Evolutionary conservation across 1,140 invertebrate genomes (phyloP), one percentile per base, ranked within the genome.

Genomic region (honey bee (Apis mellifera)): DNA sequence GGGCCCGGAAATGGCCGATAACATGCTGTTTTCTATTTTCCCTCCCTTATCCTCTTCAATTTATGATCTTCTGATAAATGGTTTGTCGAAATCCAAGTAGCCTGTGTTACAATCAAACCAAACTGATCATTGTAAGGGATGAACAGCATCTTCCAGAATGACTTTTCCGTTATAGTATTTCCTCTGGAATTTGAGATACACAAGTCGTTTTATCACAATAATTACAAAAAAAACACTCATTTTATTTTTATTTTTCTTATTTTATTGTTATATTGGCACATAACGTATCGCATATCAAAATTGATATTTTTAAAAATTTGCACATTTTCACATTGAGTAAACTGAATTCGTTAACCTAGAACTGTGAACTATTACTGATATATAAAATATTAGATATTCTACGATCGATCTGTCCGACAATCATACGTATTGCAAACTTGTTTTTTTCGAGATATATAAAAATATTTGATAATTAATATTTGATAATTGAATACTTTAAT

Each of bases 1-100:
- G 84, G 89, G 85, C 85, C 62, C 86, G 89, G 89, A 90, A 90
- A 82, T 73, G 75, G 62, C 86, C 73, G 88, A 89, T 90, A 90
- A 83, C 69, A 68, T 66, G 78, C 78, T 85, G 74, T 81, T 85
- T 77, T 87, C 83, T 80, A 83, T 87, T 85, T 71, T 87, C 84
- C 68, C 62, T 78, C 65, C 64, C 62, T 74, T 55, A 75, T 76
- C 66, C 64, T 42, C 76, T 74, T 83, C 48, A 42, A 62, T 80
- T 60, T 76, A 73, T 77, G 72, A 76, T 68, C 75, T 80, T 76
- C 32, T 74, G 72, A n/a, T 78, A 75, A 85, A 77, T 72, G 77
- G 82, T 78, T 72, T 82, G 76, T 54, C 74, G 54, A 52, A 84
- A 82, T 81, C 79, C 86, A 74, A 54, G 74, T 60, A 82, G 48